Base-by-base conservation (phyloP, 2,113 vertebrate genomes). In the Oncorhynchus tshawytscha region DNA sequence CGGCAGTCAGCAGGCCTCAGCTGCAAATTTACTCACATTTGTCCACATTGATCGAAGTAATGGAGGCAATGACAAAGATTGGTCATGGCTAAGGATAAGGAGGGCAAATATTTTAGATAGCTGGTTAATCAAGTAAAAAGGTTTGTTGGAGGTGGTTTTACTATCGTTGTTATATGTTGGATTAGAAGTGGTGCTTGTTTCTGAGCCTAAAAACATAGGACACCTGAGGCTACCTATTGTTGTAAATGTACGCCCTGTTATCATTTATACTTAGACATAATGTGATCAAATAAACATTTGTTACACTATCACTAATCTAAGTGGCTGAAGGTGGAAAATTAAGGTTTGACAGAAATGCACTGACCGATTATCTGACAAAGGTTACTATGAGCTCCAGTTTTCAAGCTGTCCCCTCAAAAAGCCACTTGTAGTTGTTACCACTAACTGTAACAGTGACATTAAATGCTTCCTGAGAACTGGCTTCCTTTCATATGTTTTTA, bases 1-100 rank as follows among this genome's bases (percentile, higher is more conserved):
- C 6, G 22, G 74, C 70, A 90, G 83, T 78, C 88, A 74, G 90
- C 84, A 11, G 39, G 39, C 39, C 39, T 45, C 39, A 45, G 90
- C 84, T 69, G 83, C 88, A 91, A 76, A 91, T 89, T 88, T 81
- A 45, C 79, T 78, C 85, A 79, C 87, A 90, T 91, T 88, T 87
- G 82, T 89, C 78, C 82, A 85, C 86, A 84, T 91, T 91, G 39
- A 85, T 87, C 82, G 83, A 85, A 83, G 67, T 65, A 25, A 75
- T 77, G 54, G 67, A 72, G 45, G 77, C 60, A 66, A 54, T 67
- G 49, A 67, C 20, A 70, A 34, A 20, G 57, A 60, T 4, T 67
- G 54, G 67, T 74, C 34, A 67, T 62, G 59, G 29, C 5, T 27
- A 57, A 77, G 54, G 54, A 68, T 75, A 66, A 22, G 70, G n/a